These are phyloP conservation scores for Pteria penguin DNA, from an alignment of 2,888 invertebrate species.

Conservation along the genomic window DNA sequence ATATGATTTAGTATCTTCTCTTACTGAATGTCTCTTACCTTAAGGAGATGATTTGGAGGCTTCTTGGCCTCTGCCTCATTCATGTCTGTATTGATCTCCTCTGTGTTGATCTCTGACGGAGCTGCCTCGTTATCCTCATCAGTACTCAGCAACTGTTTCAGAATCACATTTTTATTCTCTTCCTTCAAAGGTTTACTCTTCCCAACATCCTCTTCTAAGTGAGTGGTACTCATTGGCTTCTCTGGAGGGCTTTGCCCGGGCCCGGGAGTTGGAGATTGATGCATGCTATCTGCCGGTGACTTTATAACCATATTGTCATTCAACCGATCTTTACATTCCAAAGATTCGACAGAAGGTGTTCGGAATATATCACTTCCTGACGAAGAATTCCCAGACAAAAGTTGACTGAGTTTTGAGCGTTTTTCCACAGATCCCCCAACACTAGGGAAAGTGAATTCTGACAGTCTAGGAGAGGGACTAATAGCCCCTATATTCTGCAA, in stretches of 20 bases:
- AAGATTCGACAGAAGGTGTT: conserved; percentile 21
- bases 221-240: conserved; percentile 77
- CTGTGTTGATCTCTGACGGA: conserved; percentile 12
- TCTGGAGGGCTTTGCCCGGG: conserved; percentile 73
- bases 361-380: conserved; percentile 15
- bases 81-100: conserved; percentile 75
- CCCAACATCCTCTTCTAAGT: conserved; percentile 61
- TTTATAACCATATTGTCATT: conserved; percentile 47
- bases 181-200: conserved; percentile 28
- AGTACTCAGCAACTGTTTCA: conserved; percentile 84
- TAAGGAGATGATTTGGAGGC: conserved; percentile 69
- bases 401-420: conserved; percentile 62
- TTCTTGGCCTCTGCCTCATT: conserved; percentile 78
- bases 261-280: conserved; percentile 73
- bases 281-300: conserved; percentile 66
- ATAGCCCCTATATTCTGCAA: conserved; percentile 22
- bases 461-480: conserved; percentile 29
- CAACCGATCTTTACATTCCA: conserved; percentile 1
- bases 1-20: too few species aligned
- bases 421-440: not conserved
- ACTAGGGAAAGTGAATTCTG: conserved; percentile 24
- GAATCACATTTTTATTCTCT: conserved; percentile 70
- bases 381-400: conserved; percentile 62
- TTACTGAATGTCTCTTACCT: too few species aligned
- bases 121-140: conserved; percentile 82